phyloP scores from a whole-genome alignment of 2,888 invertebrate species.

The Augochlorella aurata region DNA sequence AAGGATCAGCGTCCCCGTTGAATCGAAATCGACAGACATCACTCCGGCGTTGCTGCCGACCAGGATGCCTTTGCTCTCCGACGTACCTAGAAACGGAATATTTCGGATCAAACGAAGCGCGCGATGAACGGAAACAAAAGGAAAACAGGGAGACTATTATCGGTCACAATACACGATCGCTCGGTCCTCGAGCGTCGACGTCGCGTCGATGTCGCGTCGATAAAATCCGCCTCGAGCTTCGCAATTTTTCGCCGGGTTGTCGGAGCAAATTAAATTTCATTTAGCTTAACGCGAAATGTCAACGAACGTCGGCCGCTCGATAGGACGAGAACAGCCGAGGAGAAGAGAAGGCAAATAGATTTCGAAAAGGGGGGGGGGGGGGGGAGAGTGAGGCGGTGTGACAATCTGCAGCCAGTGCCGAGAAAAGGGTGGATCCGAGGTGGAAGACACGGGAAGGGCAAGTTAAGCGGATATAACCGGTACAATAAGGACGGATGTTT shows the following conservation, averaged over 20 bases:
- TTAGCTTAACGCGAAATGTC: slow-evolving; percentile 1
- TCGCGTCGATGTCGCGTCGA: too few relatives aligned
- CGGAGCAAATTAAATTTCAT: slow-evolving; percentile 12
- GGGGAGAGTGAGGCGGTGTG: neutral
- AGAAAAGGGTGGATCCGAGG: slow-evolving; percentile 18
- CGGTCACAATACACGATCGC: neutral
- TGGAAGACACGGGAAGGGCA: slow-evolving; percentile 33
- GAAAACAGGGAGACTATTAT: neutral
- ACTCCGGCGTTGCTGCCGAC: slow-evolving; percentile 97
- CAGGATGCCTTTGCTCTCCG: slow-evolving; percentile 90
- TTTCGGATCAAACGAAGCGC: neutral
- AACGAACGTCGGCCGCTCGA: neutral
- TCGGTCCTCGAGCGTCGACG: too few relatives aligned
- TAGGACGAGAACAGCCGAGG: neutral
- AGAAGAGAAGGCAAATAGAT: slow-evolving; percentile 10
- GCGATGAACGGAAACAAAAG: neutral
- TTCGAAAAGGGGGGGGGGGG: neutral
- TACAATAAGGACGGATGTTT: slow-evolving; percentile 63
- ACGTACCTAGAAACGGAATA: slow-evolving; percentile 83
- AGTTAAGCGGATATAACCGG: slow-evolving; percentile 58
- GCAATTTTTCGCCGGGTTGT: too few relatives aligned
- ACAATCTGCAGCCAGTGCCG: neutral
- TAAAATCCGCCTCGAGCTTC: too few relatives aligned
- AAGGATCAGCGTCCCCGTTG: slow-evolving; percentile 92
- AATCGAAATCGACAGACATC: slow-evolving; percentile 97